Percentiles rank a stretch among this genome's conserved stretches.
Conservation (phyloP, 1,140 invertebrate species). For the Gonatopus flavifemur region DNA sequence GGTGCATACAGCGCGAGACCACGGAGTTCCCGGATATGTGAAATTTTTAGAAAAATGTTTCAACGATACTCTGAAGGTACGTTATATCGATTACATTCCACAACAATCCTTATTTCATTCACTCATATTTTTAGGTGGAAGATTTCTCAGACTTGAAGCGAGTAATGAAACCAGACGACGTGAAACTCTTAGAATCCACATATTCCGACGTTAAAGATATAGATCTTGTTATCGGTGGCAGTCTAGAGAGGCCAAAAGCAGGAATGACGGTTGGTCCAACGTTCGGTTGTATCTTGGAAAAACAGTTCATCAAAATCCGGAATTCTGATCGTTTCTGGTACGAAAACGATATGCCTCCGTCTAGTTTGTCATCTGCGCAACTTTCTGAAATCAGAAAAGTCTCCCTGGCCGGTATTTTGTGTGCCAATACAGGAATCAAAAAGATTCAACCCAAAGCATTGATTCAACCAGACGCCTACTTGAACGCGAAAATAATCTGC, state of each 20-base stretch:
- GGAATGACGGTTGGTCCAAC: constrained; percentile 85
- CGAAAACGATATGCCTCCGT: constrained; percentile 91
- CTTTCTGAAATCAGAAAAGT: constrained; percentile 84
- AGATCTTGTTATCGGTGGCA: constrained; percentile 82
- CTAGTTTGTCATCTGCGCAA: constrained; percentile 79
- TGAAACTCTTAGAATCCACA: constrained; percentile 64
- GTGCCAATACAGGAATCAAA: constrained; percentile 71
- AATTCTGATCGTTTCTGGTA: constrained; percentile 93
- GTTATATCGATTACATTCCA: constrained; percentile 16
- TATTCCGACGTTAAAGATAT: constrained; percentile 78
- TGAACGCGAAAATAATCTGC: constrained; percentile 82
- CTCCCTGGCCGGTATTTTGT: constrained; percentile 80
- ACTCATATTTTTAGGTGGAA: constrained; percentile 36
- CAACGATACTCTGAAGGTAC: constrained; percentile 52
- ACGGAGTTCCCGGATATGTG: constrained; percentile 86
- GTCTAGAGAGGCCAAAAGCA: constrained; percentile 77
- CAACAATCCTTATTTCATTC: neutral
- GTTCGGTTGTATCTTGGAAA: constrained; percentile 78
- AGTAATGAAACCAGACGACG: constrained; percentile 62
- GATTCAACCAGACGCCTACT: constrained; percentile 81
- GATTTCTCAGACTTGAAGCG: constrained; percentile 68
- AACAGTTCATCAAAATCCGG: constrained; percentile 78
- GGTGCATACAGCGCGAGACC: constrained; percentile 81
- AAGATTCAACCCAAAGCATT: constrained; percentile 83
- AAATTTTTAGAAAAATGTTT: constrained; percentile 74